Evolutionary conservation across 2,888 invertebrate species (phyloP).

Genomic region (Agrilus cyanescens): DNA sequence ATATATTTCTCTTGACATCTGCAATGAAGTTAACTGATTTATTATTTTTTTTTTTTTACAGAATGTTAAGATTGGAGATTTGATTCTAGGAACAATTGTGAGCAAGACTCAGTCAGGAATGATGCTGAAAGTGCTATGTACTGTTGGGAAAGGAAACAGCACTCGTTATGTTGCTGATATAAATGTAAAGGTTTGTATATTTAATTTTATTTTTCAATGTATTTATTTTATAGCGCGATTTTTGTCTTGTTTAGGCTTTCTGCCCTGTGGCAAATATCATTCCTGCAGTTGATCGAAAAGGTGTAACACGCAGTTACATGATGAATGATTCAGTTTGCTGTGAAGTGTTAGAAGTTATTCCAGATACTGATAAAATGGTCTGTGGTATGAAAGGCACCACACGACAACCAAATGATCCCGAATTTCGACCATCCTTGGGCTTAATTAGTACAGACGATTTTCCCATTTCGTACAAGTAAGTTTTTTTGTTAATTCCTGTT

Average conservation of each 20-base stretch:
- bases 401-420: conserved; percentile 55
- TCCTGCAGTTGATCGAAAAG: conserved; percentile 68
- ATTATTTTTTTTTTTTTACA: conserved; percentile 24
- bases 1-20: conserved; percentile 4
- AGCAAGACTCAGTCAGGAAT: conserved; percentile 61
- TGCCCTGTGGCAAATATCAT: conserved; percentile 59
- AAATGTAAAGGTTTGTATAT: conserved; percentile 61
- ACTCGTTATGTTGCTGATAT: conserved; percentile 76
- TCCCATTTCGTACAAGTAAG: conserved; percentile 75
- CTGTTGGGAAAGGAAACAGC: conserved; percentile 58
- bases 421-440: conserved; percentile 64
- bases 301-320: conserved; percentile 63
- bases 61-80: conserved; percentile 64
- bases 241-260: conserved; percentile 42
- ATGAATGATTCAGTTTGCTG: conserved; percentile 79
- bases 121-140: conserved; percentile 74
- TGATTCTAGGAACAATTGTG: conserved; percentile 66
- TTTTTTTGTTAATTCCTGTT: conserved; percentile 17
- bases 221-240: conserved; percentile 4
- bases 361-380: conserved; percentile 77
- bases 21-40: too few species aligned
- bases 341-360: conserved; percentile 76
- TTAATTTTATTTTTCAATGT: not conserved
- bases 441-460: conserved; percentile 73
- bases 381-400: conserved; percentile 76